phyloP scores from a whole-genome alignment of 2,888 invertebrate genomes.

The Ametastegia equiseti region DNA sequence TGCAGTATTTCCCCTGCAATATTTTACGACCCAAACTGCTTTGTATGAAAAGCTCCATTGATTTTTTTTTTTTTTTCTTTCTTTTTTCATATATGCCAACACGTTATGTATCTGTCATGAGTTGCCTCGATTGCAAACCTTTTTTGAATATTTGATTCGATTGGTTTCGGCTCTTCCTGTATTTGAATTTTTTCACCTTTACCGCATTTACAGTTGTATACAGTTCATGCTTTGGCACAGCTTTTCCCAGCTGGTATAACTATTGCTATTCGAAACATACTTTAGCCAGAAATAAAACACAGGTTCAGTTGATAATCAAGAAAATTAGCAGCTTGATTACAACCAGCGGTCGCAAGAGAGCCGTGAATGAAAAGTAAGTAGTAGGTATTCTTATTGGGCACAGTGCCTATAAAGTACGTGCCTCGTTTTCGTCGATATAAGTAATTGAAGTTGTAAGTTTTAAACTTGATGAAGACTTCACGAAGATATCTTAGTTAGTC shows the following conservation, averaged over 20 bases:
- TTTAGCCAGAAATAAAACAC: not conserved
- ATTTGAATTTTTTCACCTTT: not conserved
- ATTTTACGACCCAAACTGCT: conserved; percentile 25
- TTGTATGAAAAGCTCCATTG: conserved; percentile 25
- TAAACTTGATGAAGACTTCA: not conserved
- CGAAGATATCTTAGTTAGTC: not conserved
- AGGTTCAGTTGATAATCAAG: not conserved
- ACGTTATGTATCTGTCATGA: conserved; percentile 7
- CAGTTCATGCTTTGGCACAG: not conserved
- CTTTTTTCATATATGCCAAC: not conserved
- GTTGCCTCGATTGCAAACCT: not conserved
- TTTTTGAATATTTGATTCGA: conserved; percentile 14
- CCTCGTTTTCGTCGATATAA: not conserved
- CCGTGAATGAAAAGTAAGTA: not conserved
- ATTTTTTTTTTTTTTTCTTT: conserved; percentile 12
- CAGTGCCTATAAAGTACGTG: not conserved
- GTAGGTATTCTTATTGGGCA: not conserved
- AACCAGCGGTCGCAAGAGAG: not conserved
- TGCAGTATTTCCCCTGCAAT: conserved; percentile 22
- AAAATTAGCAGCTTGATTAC: not conserved
- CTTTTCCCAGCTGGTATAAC: not conserved
- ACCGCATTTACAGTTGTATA: not conserved
- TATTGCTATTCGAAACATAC: not conserved
- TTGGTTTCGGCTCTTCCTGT: not conserved
- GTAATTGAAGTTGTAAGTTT: not conserved